phyloP scores from a whole-genome alignment of 2,797 vertebrate genomes.

The Gymnopithys bicolor region DNA sequence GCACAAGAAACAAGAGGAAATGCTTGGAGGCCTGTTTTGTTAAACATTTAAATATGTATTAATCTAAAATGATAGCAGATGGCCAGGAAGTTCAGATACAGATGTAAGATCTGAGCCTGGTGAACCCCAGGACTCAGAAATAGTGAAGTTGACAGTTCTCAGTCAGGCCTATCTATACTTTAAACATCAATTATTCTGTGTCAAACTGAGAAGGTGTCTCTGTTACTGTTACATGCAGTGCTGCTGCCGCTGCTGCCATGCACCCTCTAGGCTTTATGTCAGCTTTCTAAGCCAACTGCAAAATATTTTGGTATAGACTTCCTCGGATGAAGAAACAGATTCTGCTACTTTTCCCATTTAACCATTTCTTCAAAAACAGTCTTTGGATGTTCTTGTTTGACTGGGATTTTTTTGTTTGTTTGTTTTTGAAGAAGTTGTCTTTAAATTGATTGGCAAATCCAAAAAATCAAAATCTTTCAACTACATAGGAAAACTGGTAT shows the following conservation, averaged over 20 bases:
- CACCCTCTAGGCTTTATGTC: background rate
- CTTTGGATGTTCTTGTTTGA: background rate
- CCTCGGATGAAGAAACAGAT: conserved; percentile 38
- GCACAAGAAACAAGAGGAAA: background rate
- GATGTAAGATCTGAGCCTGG: background rate
- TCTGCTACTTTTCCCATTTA: conserved; percentile 58
- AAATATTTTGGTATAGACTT: conserved; percentile 17
- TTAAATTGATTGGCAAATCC: background rate
- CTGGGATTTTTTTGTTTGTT: background rate
- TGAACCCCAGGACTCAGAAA: background rate
- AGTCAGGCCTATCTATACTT: background rate
- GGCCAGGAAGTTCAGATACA: background rate
- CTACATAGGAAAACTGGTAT: background rate
- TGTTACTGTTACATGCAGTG: background rate
- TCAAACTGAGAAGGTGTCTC: background rate
- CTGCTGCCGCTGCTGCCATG: background rate
- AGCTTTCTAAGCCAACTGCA: conserved; percentile 17
- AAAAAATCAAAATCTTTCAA: background rate
- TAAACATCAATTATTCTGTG: background rate
- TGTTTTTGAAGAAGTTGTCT: background rate
- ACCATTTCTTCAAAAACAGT: background rate
- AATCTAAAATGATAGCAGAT: background rate
- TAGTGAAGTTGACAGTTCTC: background rate
- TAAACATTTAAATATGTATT: background rate
- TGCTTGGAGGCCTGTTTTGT: background rate